Percentiles rank a stretch among this genome's conserved stretches.
phyloP scores from a whole-genome alignment of 2,888 invertebrate genomes.

The Polyommatus iphigenia region DNA sequence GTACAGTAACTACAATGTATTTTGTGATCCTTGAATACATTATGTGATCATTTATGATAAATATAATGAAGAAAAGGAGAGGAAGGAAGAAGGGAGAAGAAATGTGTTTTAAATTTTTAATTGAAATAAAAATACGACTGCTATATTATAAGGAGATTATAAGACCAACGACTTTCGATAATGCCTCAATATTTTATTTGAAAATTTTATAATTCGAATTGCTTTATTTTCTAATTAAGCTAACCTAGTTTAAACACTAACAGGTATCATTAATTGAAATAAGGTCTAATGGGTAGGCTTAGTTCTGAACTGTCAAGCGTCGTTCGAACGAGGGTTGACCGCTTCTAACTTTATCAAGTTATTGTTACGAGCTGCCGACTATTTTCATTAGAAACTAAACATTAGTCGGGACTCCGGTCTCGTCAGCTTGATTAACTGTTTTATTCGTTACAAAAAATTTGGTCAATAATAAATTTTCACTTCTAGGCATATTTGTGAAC shows the following conservation, averaged over 20 bases:
- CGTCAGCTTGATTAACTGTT: neutral
- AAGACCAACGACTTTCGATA: neutral
- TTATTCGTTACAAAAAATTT: neutral
- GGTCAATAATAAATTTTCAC: neutral
- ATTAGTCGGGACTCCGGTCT: neutral
- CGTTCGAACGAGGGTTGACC: conserved; percentile 4
- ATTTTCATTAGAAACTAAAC: neutral
- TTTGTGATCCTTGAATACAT: neutral
- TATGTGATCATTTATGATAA: neutral
- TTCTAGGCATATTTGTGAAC: neutral
- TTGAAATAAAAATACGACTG: no score
- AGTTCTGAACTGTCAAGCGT: conserved; percentile 17
- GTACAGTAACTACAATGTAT: neutral
- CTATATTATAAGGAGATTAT: no score
- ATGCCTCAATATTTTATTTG: no score
- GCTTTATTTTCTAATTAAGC: neutral
- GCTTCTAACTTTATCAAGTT: neutral
- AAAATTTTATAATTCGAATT: neutral
- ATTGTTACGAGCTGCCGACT: conserved; percentile 5
- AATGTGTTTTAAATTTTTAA: no score
- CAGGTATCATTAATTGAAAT: neutral
- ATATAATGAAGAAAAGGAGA: neutral
- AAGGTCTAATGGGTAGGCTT: neutral
- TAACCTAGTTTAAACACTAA: neutral
- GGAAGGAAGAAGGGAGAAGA: no score